phyloP scores from a whole-genome alignment of 37 sponge, comb jelly and placozoan genomes.

The Cliona cf. orientalis region DNA sequence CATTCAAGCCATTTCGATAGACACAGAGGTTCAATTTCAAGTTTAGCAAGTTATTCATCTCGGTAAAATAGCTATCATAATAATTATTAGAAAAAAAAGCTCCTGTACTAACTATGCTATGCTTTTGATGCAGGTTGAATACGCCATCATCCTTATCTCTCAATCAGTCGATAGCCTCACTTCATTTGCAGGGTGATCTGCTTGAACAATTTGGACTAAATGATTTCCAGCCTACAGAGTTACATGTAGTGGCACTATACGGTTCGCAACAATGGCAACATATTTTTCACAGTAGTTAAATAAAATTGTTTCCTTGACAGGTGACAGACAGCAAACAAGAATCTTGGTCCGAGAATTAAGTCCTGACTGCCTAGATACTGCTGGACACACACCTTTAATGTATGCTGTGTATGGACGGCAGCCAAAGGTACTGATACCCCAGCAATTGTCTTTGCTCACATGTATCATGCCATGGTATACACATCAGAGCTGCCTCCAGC shows the following conservation, averaged over 20 bases:
- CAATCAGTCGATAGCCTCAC: slow-evolving; percentile 30
- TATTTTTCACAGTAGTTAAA: neutral
- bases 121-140: too few species aligned
- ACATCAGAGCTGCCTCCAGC: slow-evolving; percentile 49
- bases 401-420: slow-evolving; percentile 76
- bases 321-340: slow-evolving; percentile 47
- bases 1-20: too few species aligned
- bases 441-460: neutral
- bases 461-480: neutral
- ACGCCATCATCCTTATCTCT: neutral
- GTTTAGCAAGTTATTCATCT: too few species aligned
- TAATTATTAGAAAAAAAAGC: too few species aligned
- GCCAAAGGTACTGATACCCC: slow-evolving; percentile 24
- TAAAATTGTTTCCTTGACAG: too few species aligned
- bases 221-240: slow-evolving; percentile 20
- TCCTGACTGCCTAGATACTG: slow-evolving; percentile 63
- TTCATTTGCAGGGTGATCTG: slow-evolving; percentile 15
- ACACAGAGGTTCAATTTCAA: too few species aligned
- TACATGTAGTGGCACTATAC: slow-evolving; percentile 48
- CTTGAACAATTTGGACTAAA: slow-evolving; percentile 33
- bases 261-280: slow-evolving; percentile 7
- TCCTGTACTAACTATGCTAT: too few species aligned
- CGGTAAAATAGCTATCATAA: too few species aligned
- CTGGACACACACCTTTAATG: slow-evolving; percentile 81
- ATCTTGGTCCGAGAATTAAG: slow-evolving; percentile 23